Percentiles rank a stretch among this genome's conserved stretches.
phyloP scores from a whole-genome alignment of 2,113 vertebrate species.

The Potamarius usumacintae region DNA sequence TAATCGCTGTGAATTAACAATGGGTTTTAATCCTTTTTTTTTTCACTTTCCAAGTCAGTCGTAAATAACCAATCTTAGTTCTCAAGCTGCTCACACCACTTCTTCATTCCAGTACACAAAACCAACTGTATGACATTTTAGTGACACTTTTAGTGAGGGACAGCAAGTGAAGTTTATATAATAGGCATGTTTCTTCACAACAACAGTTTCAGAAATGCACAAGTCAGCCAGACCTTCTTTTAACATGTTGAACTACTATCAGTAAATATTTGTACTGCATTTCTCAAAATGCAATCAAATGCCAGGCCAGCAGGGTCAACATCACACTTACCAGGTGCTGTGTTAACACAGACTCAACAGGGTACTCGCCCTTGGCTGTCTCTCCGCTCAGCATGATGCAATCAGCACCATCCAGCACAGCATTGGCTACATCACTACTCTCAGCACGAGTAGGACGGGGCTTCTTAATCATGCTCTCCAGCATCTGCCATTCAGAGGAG shows the following conservation, averaged over 20 bases:
- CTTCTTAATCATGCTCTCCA: constrained; percentile 99
- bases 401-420: constrained; percentile 92
- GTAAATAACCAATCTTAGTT: not conserved
- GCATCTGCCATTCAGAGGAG: constrained; percentile 76
- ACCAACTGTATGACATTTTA: not conserved
- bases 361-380: constrained; percentile 97
- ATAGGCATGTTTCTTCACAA: not conserved
- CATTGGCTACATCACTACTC: constrained; percentile 94
- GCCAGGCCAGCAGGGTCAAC: not conserved
- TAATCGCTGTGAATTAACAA: constrained; percentile 27
- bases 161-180: not conserved
- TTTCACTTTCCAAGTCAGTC: not conserved
- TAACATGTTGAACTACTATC: not conserved
- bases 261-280: constrained; percentile 5
- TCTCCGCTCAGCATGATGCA: constrained; percentile 98
- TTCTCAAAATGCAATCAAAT: constrained; percentile 14
- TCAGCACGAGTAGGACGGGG: constrained; percentile 93
- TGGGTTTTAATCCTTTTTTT: not conserved
- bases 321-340: constrained; percentile 84
- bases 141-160: not conserved
- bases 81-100: not conserved
- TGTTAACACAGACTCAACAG: constrained; percentile 89
- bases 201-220: not conserved
- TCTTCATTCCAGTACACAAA: not conserved
- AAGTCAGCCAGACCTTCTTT: not conserved